Conservation (phyloP, 64 coral and sea anemone genomes). For the Platygyra sinensis region DNA sequence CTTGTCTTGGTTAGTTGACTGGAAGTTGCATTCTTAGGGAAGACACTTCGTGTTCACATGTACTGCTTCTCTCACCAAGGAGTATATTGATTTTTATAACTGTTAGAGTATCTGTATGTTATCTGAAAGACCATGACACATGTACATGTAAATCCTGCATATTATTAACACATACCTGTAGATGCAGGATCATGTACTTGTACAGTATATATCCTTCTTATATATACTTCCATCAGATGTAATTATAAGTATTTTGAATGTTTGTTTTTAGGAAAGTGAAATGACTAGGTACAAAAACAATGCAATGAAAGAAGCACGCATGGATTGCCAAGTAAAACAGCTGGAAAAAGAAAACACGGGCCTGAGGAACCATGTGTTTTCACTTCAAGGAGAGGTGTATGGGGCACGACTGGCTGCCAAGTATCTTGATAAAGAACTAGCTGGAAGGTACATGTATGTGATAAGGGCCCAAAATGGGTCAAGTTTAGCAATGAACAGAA, state of each 20-base stretch:
- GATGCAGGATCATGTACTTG: no score
- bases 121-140: no score
- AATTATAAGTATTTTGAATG: not conserved
- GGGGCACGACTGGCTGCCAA: slow-evolving; percentile 98
- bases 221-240: not conserved
- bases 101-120: no score
- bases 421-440: slow-evolving; percentile 97
- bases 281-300: slow-evolving; percentile 89
- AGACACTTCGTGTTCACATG: no score
- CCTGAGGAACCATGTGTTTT: slow-evolving; percentile 95
- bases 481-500: no score
- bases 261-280: slow-evolving; percentile 86
- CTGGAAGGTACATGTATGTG: slow-evolving; percentile 90
- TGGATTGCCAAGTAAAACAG: slow-evolving; percentile 86
- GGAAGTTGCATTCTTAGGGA: no score
- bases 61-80: no score
- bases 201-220: not conserved
- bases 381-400: slow-evolving; percentile 98
- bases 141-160: no score
- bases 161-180: no score
- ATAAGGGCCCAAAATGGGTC: no score
- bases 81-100: no score
- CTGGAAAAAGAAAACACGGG: slow-evolving; percentile 96
- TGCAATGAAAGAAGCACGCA: slow-evolving; percentile 85
- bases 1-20: no score